Evolutionary conservation across 2,797 vertebrate genomes (phyloP), one percentile per base, ranked within the genome.

Genomic region (Rhinoraja longicauda): DNA sequence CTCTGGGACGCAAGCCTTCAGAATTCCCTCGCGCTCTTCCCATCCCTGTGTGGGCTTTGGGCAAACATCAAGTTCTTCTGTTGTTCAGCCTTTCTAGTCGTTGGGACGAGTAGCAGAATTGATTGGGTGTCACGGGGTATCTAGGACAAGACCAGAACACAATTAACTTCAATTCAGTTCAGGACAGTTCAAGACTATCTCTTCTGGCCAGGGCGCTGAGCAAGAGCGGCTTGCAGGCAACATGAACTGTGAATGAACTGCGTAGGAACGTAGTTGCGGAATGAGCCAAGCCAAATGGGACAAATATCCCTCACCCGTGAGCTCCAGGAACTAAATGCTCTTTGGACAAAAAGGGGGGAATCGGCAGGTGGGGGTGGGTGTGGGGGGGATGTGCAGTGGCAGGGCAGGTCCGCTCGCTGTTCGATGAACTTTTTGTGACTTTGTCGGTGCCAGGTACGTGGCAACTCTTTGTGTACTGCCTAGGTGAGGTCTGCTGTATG

Each of bases 161-260:
- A 15, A 57, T n/a, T 86, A 62, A n/a, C 53, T 84, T 84, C 81
- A 84, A 26, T 9, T 39, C 81, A 84, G 59, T 57, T 10, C 59
- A 86, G 86, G 57, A 86, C 59, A 86, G 82, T 62, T 86, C 29
- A 59, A 32, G 82, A 86, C 59, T 64, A 64, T 86, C 82, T 59
- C 39, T 59, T 64, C 59, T 64, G n/a, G 59, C 29, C 82, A 64
- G 82, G 57, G 19, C 5, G 24, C 21, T 81, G 39, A 81, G 39
- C 24, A 53, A 81, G 79, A 53, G 57, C 53, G 62, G 82, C 29
- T 86, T 32, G 82, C 57, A 64, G 29, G 57, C 82, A 86, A 32
- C 19, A 32, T 86, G 82, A 86, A 86, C 82, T 86, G 57, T 64
- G 57, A 57, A 32, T 64, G 59, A 86, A 86, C 82, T 86, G 29